Conservation (phyloP, 1,140 invertebrate species). For the Andrena cerasifolii region DNA sequence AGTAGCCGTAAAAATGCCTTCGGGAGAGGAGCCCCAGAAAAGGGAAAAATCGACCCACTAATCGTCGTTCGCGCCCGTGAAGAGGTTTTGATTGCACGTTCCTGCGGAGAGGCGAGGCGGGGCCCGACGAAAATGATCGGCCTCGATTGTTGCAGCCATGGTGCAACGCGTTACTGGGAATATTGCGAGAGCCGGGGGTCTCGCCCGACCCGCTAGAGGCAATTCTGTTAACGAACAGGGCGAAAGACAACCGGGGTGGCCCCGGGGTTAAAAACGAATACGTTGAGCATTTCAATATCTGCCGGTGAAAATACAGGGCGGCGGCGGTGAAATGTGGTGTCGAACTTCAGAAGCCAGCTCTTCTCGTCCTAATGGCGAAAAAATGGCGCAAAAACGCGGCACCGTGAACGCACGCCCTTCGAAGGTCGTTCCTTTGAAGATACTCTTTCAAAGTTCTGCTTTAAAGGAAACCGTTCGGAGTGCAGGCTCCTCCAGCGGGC, state of each 20-base stretch:
- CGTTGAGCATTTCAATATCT: too few relatives aligned
- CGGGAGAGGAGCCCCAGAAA: neutral
- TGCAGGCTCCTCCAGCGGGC: neutral
- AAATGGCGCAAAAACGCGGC: neutral
- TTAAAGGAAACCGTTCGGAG: neutral
- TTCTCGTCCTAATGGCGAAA: neutral
- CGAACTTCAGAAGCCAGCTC: neutral
- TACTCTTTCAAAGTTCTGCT: slow-evolving; percentile 19
- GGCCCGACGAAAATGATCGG: slow-evolving; percentile 1
- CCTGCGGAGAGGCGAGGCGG: neutral
- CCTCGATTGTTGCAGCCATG: neutral
- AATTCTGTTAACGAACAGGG: slow-evolving; percentile 5
- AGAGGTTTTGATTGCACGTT: slow-evolving; percentile 17
- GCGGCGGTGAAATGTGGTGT: neutral
- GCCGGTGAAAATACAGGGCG: neutral
- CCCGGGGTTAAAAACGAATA: neutral
- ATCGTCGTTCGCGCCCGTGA: slow-evolving; percentile 23
- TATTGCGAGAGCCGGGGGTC: neutral
- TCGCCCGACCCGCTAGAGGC: neutral
- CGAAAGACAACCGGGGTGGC: neutral
- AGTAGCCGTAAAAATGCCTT: slow-evolving; percentile 11
- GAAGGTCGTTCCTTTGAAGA: slow-evolving; percentile 1
- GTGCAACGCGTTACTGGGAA: neutral
- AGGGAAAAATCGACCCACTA: neutral
- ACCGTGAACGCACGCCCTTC: neutral